Conservation (phyloP, 2,797 vertebrate genomes). For the Mormyrus proboscirostris region DNA sequence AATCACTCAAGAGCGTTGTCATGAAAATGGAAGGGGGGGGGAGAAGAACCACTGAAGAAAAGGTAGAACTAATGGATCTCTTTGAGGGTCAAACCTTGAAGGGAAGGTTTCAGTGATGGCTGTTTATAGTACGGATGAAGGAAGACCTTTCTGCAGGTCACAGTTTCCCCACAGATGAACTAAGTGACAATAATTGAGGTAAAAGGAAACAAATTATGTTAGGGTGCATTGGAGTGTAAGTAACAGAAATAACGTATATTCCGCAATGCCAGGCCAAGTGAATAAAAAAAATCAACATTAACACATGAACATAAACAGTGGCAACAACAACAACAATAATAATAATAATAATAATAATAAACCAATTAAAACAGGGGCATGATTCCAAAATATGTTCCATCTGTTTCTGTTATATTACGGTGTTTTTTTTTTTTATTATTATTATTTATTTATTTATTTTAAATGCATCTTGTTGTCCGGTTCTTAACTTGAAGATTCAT, state of each 20-base stretch:
- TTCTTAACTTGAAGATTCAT: slow-evolving; percentile 13
- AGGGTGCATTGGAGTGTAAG: slow-evolving; percentile 57
- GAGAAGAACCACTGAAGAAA: slow-evolving; percentile 29
- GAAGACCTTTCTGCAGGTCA: slow-evolving; percentile 52
- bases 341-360: neutral
- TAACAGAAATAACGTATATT: slow-evolving; percentile 57
- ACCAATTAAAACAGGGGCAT: neutral
- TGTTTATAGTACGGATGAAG: slow-evolving; percentile 26
- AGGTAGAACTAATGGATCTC: neutral
- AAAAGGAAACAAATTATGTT: slow-evolving; percentile 63
- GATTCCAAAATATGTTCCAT: neutral
- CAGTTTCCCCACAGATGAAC: slow-evolving; percentile 57
- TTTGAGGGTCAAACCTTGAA: neutral
- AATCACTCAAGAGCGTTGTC: neutral
- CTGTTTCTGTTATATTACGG: neutral
- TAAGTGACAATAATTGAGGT: slow-evolving; percentile 68
- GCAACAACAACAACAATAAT: neutral
- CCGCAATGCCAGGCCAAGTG: slow-evolving; percentile 57
- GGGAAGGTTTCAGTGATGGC: neutral
- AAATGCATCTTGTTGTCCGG: neutral
- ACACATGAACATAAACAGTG: neutral
- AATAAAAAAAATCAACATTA: slow-evolving; percentile 34
- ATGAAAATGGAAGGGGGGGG: slow-evolving; percentile 45
- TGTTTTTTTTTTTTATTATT: neutral
- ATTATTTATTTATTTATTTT: too few species aligned